Evolutionary conservation across 2,113 vertebrate genomes (phyloP), one percentile per base, ranked within the genome.

Genomic region (Hippocampus barbouri): DNA sequence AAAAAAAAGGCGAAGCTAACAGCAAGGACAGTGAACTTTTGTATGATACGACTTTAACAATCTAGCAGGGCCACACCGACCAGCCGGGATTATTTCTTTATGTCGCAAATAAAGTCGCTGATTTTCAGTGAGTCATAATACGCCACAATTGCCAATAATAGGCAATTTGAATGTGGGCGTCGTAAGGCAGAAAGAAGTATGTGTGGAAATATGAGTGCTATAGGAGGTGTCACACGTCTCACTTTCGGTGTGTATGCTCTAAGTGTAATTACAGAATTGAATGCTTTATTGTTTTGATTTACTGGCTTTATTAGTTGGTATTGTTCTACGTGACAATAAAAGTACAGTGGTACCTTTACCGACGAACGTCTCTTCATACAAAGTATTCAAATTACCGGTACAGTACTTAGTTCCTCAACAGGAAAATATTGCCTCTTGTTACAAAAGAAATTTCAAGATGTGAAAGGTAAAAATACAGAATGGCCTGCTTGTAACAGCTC

Each of bases 181-280:
- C 61, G 66, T 49, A 61, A 81, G 66, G 41, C 68, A 71, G 59
- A 47, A 49, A 40, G 30, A 63, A 63, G 18, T 40, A 40, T 63
- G 34, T 34, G 61, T 63, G 18, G 20, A 63, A 40, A 12, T 40
- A 40, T 41, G 61, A 21, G 61, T 38, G 61, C 34, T 40, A 10
- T 40, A 10, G 61, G 40, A 78, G 71, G 59, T 77, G 75, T 72
- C 59, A 64, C 66, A 74, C 80, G 71, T 76, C 76, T 70, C 59
- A 53, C 27, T 20, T 38, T 82, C 25, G 20, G 61, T 11, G 20
- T 20, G 2, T 63, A 7, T 63, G 2, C 8, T 11, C 16, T 11
- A 62, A 62, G 51, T 21, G 53, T 23, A 56, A 56, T 23, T 10
- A 3, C 3, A n/a, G 21, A n/a, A 56, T 9, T 1, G 8, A 56